These are phyloP conservation scores for Cochlearius cochlearius DNA, from an alignment of 2,113 vertebrate genomes.

Conservation along the genomic window DNA sequence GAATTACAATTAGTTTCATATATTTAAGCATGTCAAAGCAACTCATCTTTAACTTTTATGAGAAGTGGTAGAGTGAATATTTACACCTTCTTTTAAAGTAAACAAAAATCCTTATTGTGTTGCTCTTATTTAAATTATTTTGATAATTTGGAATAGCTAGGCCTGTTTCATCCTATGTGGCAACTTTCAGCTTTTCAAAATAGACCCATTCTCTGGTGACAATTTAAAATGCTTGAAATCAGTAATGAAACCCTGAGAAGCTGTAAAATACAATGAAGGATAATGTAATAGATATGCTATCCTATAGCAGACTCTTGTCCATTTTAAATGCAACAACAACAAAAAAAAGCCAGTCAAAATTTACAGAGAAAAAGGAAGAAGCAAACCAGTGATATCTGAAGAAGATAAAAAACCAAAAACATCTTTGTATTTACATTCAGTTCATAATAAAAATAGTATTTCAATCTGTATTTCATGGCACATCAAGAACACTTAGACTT, in stretches of 20 bases:
- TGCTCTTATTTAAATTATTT: neutral
- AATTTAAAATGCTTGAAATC: neutral
- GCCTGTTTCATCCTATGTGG: neutral
- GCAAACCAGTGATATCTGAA: neutral
- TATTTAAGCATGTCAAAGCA: neutral
- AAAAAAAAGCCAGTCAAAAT: neutral
- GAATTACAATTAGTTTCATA: neutral
- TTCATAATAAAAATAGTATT: neutral
- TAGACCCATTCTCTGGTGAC: neutral
- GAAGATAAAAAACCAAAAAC: neutral
- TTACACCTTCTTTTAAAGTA: neutral
- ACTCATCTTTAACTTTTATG: neutral
- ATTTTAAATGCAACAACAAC: neutral
- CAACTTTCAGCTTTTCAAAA: neutral
- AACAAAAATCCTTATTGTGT: neutral
- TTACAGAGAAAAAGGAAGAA: neutral
- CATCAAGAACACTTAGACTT: neutral
- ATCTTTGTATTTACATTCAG: neutral
- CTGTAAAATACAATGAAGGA: neutral
- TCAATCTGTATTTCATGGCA: neutral
- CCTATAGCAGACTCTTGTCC: neutral
- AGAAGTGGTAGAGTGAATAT: neutral
- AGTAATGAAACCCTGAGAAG: neutral
- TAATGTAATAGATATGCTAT: neutral
- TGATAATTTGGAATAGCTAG: neutral